phyloP scores from a whole-genome alignment of 2,888 invertebrate genomes.

The Chloromyia formosa region DNA sequence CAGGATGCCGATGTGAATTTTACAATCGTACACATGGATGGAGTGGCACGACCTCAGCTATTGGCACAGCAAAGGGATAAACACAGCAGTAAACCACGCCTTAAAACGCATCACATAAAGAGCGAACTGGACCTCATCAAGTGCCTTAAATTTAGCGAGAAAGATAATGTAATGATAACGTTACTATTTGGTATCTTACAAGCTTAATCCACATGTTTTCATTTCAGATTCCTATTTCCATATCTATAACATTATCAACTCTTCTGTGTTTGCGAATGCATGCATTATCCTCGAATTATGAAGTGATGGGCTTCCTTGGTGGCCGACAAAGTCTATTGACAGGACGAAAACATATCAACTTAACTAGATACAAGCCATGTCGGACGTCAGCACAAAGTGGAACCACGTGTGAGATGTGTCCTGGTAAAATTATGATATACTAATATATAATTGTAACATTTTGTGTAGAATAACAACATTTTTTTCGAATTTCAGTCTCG shows the following conservation, averaged over 20 bases:
- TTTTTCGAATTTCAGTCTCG: constrained; percentile 63
- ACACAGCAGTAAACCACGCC: constrained; percentile 21
- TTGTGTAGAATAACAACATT: background rate
- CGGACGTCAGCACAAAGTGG: constrained; percentile 70
- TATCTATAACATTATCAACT: constrained; percentile 69
- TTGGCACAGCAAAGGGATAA: constrained; percentile 26
- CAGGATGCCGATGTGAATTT: constrained; percentile 48
- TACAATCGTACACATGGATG: constrained; percentile 49
- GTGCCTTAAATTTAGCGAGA: constrained; percentile 51
- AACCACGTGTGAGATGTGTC: constrained; percentile 83
- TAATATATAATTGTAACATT: background rate
- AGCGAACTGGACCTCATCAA: constrained; percentile 51
- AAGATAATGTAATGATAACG: constrained; percentile 45
- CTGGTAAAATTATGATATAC: constrained; percentile 66
- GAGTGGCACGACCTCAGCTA: constrained; percentile 37
- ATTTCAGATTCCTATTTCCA: constrained; percentile 70
- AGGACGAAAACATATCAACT: constrained; percentile 59
- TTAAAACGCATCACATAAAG: constrained; percentile 43
- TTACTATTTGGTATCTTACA: no score
- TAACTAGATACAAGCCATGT: constrained; percentile 71
- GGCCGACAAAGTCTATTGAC: constrained; percentile 61
- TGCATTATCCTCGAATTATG: constrained; percentile 73
- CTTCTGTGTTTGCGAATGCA: constrained; percentile 76
- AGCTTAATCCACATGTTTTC: constrained; percentile 14
- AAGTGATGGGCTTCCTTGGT: constrained; percentile 80